Base-by-base conservation (phyloP, 2,888 invertebrate species). In the Spicauda simplicius region DNA sequence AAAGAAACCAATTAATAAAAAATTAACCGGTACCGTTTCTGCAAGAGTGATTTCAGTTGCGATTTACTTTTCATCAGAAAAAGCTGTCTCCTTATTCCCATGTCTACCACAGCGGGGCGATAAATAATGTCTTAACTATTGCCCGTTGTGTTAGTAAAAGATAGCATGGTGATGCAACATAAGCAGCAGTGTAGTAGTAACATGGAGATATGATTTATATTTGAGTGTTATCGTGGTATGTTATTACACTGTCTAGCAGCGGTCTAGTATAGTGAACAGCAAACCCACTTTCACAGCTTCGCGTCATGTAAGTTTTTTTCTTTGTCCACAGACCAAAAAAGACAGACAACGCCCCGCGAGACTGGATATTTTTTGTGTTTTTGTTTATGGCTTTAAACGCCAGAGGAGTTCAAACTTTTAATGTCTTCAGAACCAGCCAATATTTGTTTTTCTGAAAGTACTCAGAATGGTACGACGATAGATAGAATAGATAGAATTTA, bases 251-350 rank as follows among this genome's bases (percentile, higher is more conserved):
- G 91, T 91, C 91, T 91, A 82, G 84, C 77, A 79, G 73, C 84
- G 79, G 92, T 92, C 92, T 92, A 89, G 91, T 84, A 88, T 78
- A 88, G 86, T 84, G 87, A 85, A 82, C 82, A 87, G 78, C 88
- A 87, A 85, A 82, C 86, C 90, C 81, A 91, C 92, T 91, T 91
- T 91, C 90, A 75, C 83, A 83, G 80, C 74, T 48, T 79, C 77
- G 76, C 79, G 82, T 83, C 84, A 77, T 83, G 82, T 83, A 79
- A 81, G 83, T 85, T 88, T 88, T 72, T 78, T 80, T 37, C 37
- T 12, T 37, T 12, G 37, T 6, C 7, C 33, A 6, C 37, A 37
- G 37, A 37, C 1, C 12, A 37, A 37, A 37, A 8, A 11, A 37
- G 1, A 3, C 0, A 37, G 37, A 37, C 37, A 37, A 37, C 0